Conservation (phyloP, 2,113 vertebrate genomes). For the Carassius gibelio region DNA sequence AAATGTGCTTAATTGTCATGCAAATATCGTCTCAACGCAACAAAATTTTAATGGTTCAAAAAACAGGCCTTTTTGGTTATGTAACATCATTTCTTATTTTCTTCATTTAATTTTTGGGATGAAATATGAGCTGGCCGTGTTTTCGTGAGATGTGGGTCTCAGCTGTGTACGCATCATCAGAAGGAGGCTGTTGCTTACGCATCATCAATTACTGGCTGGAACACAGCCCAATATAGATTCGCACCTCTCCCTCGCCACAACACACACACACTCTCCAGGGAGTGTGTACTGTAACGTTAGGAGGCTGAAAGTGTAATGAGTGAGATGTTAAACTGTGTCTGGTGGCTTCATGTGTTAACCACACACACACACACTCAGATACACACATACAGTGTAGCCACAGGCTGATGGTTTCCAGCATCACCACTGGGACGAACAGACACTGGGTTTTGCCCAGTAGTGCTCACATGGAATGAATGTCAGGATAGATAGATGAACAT, state of each 20-base stretch:
- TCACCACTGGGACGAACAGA: background rate
- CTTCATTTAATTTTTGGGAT: background rate
- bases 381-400: slow-evolving; percentile 16
- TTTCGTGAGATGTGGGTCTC: slow-evolving; percentile 55
- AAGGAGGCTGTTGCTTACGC: slow-evolving; percentile 26
- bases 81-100: background rate
- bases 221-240: slow-evolving; percentile 70
- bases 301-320: slow-evolving; percentile 15
- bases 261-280: background rate
- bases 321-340: slow-evolving; percentile 22
- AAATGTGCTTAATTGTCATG: background rate
- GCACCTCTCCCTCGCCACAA: slow-evolving; percentile 31
- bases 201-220: slow-evolving; percentile 61
- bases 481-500: background rate
- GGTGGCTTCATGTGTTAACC: slow-evolving; percentile 21
- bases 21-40: background rate
- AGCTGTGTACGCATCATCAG: slow-evolving; percentile 65
- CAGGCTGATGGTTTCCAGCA: background rate
- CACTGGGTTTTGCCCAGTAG: background rate
- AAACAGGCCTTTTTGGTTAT: background rate
- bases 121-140: slow-evolving; percentile 15
- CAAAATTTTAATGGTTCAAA: background rate
- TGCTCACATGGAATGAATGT: background rate
- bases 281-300: slow-evolving; percentile 29
- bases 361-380: slow-evolving; percentile 1